These are phyloP conservation scores for Gryon sp. DNA, from an alignment of 1,140 invertebrate species.

Conservation along the genomic window DNA sequence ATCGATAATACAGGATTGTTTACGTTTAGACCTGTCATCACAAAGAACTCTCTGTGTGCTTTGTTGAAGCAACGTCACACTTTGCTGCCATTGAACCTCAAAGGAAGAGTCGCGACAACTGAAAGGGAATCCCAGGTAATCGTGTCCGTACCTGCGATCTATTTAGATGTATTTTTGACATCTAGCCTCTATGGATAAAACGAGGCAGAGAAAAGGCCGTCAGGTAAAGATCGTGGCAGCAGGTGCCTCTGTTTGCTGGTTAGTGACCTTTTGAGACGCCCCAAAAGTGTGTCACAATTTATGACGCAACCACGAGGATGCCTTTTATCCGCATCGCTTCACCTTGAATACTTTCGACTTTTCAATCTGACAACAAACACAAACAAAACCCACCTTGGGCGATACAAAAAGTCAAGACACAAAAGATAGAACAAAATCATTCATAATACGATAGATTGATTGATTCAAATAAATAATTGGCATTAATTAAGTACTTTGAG, in stretches of 20 bases:
- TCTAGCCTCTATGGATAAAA: too few species aligned
- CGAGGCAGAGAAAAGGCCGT: background rate
- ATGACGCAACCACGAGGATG: constrained; percentile 12
- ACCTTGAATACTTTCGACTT: constrained; percentile 2
- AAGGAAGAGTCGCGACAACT: constrained; percentile 31
- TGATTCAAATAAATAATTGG: too few species aligned
- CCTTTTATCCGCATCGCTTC: constrained; percentile 10
- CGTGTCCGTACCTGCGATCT: constrained; percentile 31
- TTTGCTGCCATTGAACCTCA: constrained; percentile 26
- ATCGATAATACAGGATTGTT: constrained; percentile 13
- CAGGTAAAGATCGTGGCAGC: constrained; percentile 14
- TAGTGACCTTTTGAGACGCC: constrained; percentile 35
- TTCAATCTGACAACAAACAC: background rate
- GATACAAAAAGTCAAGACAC: too few species aligned
- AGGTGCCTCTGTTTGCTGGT: constrained; percentile 46
- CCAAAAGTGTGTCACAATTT: constrained; percentile 54
- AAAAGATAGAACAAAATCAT: too few species aligned
- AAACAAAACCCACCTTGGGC: too few species aligned
- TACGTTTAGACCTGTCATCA: background rate
- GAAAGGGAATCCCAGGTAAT: constrained; percentile 49
- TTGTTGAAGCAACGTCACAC: constrained; percentile 33
- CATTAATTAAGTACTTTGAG: too few species aligned
- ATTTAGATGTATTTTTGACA: constrained; percentile 7
- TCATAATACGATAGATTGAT: too few species aligned
- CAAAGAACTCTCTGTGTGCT: constrained; percentile 11